Conservation (phyloP, 2,113 vertebrate species). For the Ascaphus truei region DNA sequence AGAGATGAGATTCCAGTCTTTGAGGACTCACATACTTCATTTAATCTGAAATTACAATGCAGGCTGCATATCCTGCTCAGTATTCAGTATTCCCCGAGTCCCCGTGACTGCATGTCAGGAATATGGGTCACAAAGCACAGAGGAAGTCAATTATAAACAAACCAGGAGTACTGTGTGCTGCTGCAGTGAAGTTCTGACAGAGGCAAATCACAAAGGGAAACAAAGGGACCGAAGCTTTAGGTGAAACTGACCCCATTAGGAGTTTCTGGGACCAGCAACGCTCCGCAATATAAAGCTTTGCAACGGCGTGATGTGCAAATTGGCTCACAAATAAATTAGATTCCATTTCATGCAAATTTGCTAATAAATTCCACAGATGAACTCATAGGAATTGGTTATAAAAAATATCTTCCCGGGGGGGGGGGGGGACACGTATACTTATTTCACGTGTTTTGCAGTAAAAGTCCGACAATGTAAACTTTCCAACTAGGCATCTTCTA, state of each 20-base stretch:
- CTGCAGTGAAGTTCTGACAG: background rate
- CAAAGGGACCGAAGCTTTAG: background rate
- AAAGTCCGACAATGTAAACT: too few species aligned
- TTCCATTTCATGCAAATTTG: too few species aligned
- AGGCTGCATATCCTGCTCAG: background rate
- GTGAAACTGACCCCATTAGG: background rate
- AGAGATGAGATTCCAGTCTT: background rate
- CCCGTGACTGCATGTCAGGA: background rate
- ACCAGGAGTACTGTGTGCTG: background rate
- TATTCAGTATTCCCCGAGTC: background rate
- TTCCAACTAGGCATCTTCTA: too few species aligned
- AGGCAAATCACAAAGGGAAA: background rate
- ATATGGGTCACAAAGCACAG: conserved; percentile 14
- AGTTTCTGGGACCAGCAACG: background rate
- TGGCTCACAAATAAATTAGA: too few species aligned
- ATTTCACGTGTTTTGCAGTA: too few species aligned
- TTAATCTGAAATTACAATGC: conserved; percentile 17
- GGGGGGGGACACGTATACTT: too few species aligned
- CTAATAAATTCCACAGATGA: too few species aligned
- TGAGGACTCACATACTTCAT: background rate
- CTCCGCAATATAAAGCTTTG: background rate
- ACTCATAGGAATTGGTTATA: too few species aligned
- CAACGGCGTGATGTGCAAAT: too few species aligned
- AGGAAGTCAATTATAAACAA: conserved; percentile 8
- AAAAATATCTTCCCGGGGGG: too few species aligned